Evolutionary conservation across 2,888 invertebrate genomes (phyloP), one percentile per base, ranked within the genome.

Genomic region (Drosophila lutescens): DNA sequence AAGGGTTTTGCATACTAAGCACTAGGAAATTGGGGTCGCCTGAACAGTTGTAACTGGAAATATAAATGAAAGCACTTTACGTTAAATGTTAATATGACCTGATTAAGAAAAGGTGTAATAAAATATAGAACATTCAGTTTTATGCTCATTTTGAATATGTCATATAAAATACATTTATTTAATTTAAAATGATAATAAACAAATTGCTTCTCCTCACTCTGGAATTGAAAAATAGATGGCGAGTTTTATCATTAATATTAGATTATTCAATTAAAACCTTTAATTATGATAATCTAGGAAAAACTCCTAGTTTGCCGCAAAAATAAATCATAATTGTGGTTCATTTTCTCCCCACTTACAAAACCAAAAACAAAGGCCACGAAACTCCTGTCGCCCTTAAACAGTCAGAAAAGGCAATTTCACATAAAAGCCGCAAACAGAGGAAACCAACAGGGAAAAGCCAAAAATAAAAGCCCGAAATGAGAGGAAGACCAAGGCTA

Each of bases 361-460:
- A 38, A 51, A 46, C 46, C 36, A 36, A 34, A n/a, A 13, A 12
- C 12, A 20, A 20, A 6, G 20, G 43, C 20, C 20, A 30, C 43
- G 46, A 32, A 30, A 26, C 13, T 36, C 34, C 40, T 23, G 10
- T 36, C 46, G 2, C 32, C n/a, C 26, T 17, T 63, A 34, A 58
- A 67, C 57, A n/a, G 10, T 8, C 30, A 8, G 4, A 78, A 87
- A 86, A 87, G 75, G 77, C 86, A 83, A 85, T 85, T 85, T 88
- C 75, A 68, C 74, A 76, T 75, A 75, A 85, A 87, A 86, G 86
- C 85, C 83, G 74, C 88, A 85, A 72, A 75, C 86, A 83, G 78
- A 78, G 80, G 78, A 67, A 80, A 70, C 84, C 84, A 41, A 63
- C 53, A 72, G 70, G 65, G 67, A 36, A 63, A 36, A 60, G 40